Base-by-base conservation (phyloP, 2,888 invertebrate genomes). In the Pycnomerus fuliginosus region DNA sequence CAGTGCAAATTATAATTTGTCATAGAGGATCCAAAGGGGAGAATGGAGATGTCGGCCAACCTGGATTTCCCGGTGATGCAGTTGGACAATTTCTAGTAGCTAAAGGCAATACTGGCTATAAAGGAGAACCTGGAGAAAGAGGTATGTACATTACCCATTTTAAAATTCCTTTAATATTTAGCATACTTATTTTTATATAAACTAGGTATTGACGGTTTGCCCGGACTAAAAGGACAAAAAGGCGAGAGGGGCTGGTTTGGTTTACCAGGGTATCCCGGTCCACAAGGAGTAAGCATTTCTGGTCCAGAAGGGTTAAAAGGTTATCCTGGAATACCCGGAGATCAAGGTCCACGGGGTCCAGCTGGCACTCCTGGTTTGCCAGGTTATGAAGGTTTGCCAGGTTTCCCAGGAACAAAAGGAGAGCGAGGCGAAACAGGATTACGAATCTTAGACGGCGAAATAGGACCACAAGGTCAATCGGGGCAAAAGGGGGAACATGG, bases 241-340 rank as follows among this genome's bases (percentile, higher is more conserved):
- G 87, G 87, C 5, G 67, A 61, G 14, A 61, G 55, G 28, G 86
- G 86, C 13, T 64, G 57, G 39, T 48, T 59, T 11, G 82, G 89
- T 33, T 48, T 63, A 1, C 60, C 71, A 29, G 79, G 79, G 11
- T 54, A 45, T 22, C 60, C 63, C 20, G 73, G 70, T 29, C 47
- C 56, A 16, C 53, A 55, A 28, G 71, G 73, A 24, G 64, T 62
- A 4, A 66, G 75, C 42, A 25, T 65, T 2, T 38, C 46, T 7
- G 87, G 87, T 13, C 68, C 74, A 0, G 56, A 68, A 16, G 90
- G 90, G 10, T 64, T 73, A 5, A 85, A 84, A 68, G 90, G 90
- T 3, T 76, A 78, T 50, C 71, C 76, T 1, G 90, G 90, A 17
- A 69, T 79, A 30, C 76, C 74, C 14, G 90, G 90, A 24, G 76